Evolutionary conservation across 2,888 invertebrate genomes (phyloP).

Genomic region (Diarsia mendica): DNA sequence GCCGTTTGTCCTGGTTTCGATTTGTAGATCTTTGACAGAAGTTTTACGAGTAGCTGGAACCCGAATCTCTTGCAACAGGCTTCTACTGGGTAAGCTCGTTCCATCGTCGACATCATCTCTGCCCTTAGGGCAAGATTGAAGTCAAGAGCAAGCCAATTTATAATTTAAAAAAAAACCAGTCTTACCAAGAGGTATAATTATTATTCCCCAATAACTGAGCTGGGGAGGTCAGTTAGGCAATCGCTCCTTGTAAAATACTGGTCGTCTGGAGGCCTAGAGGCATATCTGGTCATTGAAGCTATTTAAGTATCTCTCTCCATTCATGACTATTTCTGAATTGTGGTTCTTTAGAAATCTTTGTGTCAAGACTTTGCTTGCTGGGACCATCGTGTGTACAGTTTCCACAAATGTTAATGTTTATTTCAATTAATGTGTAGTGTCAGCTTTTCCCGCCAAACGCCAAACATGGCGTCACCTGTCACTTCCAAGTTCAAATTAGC

Average conservation of each 20-base stretch:
- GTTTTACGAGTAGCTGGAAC: not conserved
- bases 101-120: too few relatives aligned
- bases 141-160: too few relatives aligned
- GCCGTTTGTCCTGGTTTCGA: not conserved
- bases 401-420: too few relatives aligned
- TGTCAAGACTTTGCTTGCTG: not conserved
- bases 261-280: not conserved
- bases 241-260: not conserved
- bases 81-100: too few relatives aligned
- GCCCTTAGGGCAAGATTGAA: too few relatives aligned
- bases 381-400: not conserved
- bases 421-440: not conserved
- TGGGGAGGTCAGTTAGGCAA: not conserved
- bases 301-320: not conserved
- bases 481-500: conserved; percentile 47
- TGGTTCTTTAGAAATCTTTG: not conserved
- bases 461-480: conserved; percentile 26
- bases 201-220: not conserved
- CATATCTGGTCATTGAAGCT: too few relatives aligned
- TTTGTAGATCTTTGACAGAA: not conserved
- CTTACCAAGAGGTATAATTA: not conserved
- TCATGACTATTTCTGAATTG: not conserved
- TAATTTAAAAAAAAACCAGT: too few relatives aligned
- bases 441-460: not conserved
- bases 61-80: not conserved